Percentiles rank a stretch among this genome's conserved stretches.
Conservation (phyloP, 2,888 invertebrate genomes). For the Choreutis nemorana region DNA sequence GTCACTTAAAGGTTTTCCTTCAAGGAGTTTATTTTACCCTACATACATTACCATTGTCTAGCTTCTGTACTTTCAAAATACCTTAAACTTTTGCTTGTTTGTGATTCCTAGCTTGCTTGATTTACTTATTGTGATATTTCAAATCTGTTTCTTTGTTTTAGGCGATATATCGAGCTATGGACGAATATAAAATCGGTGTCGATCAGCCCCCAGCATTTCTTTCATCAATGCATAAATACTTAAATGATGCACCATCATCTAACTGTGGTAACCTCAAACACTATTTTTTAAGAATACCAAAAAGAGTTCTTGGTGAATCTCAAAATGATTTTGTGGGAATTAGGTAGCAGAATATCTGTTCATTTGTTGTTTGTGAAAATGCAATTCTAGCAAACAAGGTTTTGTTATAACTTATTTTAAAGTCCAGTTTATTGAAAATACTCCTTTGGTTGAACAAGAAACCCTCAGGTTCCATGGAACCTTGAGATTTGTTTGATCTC, state of each 20-base stretch:
- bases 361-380: too few relatives aligned
- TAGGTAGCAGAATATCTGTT: too few relatives aligned
- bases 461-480: too few relatives aligned
- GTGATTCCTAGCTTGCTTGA: neutral
- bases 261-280: conserved; percentile 46
- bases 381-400: too few relatives aligned
- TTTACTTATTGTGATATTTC: neutral
- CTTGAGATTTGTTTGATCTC: too few relatives aligned
- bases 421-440: too few relatives aligned
- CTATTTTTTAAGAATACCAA: conserved; percentile 40
- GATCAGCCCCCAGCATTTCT: conserved; percentile 71
- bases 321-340: too few relatives aligned
- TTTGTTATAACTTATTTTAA: too few relatives aligned
- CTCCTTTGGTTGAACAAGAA: too few relatives aligned
- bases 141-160: conserved; percentile 16
- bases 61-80: neutral
- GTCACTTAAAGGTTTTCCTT: too few relatives aligned
- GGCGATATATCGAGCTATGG: conserved; percentile 46
- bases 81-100: neutral
- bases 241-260: conserved; percentile 30
- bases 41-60: neutral
- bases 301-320: too few relatives aligned
- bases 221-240: conserved; percentile 47
- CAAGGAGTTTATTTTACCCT: neutral
- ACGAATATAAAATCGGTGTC: conserved; percentile 70